These are phyloP conservation scores for Atractosteus spatula DNA, from an alignment of 2,113 vertebrate genomes.

Conservation along the genomic window DNA sequence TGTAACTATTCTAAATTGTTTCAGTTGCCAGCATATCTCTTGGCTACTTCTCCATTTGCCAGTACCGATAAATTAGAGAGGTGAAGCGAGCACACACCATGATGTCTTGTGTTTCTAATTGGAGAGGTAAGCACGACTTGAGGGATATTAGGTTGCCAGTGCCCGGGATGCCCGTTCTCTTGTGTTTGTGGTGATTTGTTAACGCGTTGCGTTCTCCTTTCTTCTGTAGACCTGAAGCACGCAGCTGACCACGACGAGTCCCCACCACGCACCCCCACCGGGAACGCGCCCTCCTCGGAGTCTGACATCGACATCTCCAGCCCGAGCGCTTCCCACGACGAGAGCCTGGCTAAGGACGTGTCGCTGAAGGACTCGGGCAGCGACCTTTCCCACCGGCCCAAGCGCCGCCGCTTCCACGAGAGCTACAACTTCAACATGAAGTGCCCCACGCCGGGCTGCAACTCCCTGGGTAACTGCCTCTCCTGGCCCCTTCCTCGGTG, in stretches of 20 bases:
- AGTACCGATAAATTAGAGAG: no score
- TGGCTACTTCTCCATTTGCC: no score
- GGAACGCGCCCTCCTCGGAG: constrained; percentile 96
- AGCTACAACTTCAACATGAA: constrained; percentile 99
- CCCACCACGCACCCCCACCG: constrained; percentile 92
- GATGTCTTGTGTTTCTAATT: no score
- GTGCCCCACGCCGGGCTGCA: constrained; percentile 94
- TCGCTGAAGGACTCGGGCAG: constrained; percentile 91
- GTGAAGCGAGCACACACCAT: no score
- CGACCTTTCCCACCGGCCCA: constrained; percentile 91
- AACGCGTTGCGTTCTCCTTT: background rate
- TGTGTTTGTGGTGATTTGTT: background rate
- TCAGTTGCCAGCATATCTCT: no score
- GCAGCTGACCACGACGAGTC: constrained; percentile 90
- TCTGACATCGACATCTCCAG: constrained; percentile 98
- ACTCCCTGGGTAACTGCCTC: constrained; percentile 80
- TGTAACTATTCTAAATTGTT: no score
- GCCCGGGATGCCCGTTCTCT: background rate
- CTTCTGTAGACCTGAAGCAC: constrained; percentile 80
- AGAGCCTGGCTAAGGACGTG: constrained; percentile 89
- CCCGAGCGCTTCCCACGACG: constrained; percentile 92
- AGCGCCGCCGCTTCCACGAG: constrained; percentile 94
- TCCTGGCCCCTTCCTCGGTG: background rate
- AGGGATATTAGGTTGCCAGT: background rate
- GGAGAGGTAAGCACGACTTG: no score